These are phyloP conservation scores for Benitochromis conjunctus DNA, from an alignment of 2,113 vertebrate genomes.

Conservation along the genomic window DNA sequence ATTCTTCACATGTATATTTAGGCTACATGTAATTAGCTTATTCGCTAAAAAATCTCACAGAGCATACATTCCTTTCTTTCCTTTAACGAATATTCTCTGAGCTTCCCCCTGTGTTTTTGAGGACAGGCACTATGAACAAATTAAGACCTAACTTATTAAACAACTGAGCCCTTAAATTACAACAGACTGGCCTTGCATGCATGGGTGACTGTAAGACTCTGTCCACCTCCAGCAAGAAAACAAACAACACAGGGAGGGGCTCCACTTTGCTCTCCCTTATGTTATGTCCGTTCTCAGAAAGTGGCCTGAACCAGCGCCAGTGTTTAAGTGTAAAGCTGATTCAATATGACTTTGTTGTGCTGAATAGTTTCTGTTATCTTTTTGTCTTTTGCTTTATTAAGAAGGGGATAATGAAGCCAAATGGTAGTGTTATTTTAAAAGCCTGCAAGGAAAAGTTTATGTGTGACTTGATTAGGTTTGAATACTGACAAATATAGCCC, in stretches of 20 bases:
- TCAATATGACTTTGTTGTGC: background rate
- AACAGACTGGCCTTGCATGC: slow-evolving; percentile 58
- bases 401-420: slow-evolving; percentile 6
- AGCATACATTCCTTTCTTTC: background rate
- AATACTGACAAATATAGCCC: background rate
- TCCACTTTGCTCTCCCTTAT: background rate
- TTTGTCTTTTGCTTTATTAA: slow-evolving; percentile 2
- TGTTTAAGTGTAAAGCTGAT: background rate
- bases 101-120: background rate
- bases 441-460: background rate
- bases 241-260: slow-evolving; percentile 25
- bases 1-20: background rate
- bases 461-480: slow-evolving; percentile 19
- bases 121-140: slow-evolving; percentile 1
- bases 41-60: background rate
- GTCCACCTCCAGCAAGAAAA: slow-evolving; percentile 42
- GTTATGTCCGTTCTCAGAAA: background rate
- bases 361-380: background rate
- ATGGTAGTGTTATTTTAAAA: slow-evolving; percentile 9
- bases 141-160: slow-evolving; percentile 51
- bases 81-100: background rate
- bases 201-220: slow-evolving; percentile 34
- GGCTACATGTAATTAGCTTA: too few relatives aligned
- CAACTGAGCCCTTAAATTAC: slow-evolving; percentile 57
- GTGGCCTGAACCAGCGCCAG: slow-evolving; percentile 11